phyloP scores from a whole-genome alignment of 1,140 invertebrate species.

The Trichomalopsis sarcophagae region DNA sequence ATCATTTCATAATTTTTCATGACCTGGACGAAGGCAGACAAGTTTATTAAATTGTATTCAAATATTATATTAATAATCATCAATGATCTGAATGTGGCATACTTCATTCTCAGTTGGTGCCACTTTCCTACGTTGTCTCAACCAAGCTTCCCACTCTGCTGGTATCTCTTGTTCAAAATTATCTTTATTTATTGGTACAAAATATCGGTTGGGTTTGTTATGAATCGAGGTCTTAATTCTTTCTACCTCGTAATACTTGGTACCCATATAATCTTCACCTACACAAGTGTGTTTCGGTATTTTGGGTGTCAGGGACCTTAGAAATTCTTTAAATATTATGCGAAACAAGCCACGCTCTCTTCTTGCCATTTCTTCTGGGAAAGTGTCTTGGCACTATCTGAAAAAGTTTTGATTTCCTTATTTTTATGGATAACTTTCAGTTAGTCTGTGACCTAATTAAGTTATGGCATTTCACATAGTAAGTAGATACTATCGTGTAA shows the following conservation, averaged over 20 bases:
- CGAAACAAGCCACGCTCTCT: constrained; percentile 63
- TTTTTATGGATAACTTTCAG: neutral
- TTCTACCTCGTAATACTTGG: constrained; percentile 87
- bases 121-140: constrained; percentile 80
- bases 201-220: constrained; percentile 81
- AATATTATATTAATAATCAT: neutral
- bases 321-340: constrained; percentile 77
- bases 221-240: constrained; percentile 77
- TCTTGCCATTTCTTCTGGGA: constrained; percentile 56
- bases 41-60: constrained; percentile 1
- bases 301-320: constrained; percentile 77
- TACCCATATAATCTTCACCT: constrained; percentile 86
- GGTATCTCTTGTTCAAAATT: constrained; percentile 83
- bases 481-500: neutral
- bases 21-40: constrained; percentile 9
- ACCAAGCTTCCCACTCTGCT: constrained; percentile 90
- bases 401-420: constrained; percentile 25
- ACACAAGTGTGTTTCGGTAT: constrained; percentile 67
- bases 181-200: constrained; percentile 79
- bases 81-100: constrained; percentile 3
- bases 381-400: constrained; percentile 13
- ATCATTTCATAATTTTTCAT: constrained; percentile 81
- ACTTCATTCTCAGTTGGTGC: constrained; percentile 86
- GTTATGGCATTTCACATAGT: neutral
- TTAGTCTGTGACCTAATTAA: neutral